Evolutionary conservation across 2,888 invertebrate genomes (phyloP), one percentile per base, ranked within the genome.

Genomic region (Sinodicranocentrus sp.): DNA sequence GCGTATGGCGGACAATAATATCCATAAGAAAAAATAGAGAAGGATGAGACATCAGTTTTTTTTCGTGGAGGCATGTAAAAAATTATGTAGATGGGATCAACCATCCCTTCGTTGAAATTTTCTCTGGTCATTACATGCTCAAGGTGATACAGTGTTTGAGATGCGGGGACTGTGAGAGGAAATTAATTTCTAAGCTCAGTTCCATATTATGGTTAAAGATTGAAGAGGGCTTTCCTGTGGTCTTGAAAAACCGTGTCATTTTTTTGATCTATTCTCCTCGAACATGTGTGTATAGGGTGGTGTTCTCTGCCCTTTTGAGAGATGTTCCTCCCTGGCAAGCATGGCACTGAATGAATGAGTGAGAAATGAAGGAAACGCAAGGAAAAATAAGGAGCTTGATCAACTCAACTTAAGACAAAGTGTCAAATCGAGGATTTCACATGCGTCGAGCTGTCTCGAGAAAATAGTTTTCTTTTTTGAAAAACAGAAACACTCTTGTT

Each of bases 181-280:
- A 78, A 78, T 78, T 78, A 78, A 78, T 78, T 78, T 78, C 39
- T 78, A 70, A 78, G 70, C 61, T 78, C 78, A 78, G 78, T 78
- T 78, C 78, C 78, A 70, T n/a, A n/a, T n/a, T n/a, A n/a, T 48
- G 5, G 33, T 77, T 78, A 59, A 78, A 78, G n/a, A n/a, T n/a
- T n/a, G n/a, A n/a, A n/a, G n/a, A n/a, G n/a, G n/a, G 73, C 19
- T 25, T 44, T 61, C 39, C 39, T 54, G 68, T 78, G 78, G 68
- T 61, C 78, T 70, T 57, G 70, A 78, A 57, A 57, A 78, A 78
- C 78, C 78, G 48, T 78, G 78, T 78, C 78, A 78, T 78, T 78
- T 78, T 76, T n/a, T 6, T 61, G 28, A 25, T 3, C 33, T 10
- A 10, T 23, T n/a, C n/a, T n/a, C n/a, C n/a, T n/a, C n/a, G n/a